phyloP scores from a whole-genome alignment of 2,797 vertebrate species.

The Poecilia wingei region DNA sequence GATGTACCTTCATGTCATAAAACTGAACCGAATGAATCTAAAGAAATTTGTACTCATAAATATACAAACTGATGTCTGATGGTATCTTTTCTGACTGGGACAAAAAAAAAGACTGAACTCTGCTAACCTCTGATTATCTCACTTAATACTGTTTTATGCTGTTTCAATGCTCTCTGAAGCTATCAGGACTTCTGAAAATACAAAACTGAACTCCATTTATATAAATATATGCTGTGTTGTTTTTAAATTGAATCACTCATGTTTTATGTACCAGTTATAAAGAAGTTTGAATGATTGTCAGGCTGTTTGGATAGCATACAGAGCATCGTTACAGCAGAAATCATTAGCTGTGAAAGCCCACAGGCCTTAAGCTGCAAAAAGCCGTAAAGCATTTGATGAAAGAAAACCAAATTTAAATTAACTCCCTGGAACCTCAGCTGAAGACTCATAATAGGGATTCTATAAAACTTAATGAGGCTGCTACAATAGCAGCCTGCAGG shows the following conservation, averaged over 20 bases:
- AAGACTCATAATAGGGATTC: slow-evolving; percentile 62
- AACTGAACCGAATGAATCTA: neutral
- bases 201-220: neutral
- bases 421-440: slow-evolving; percentile 69
- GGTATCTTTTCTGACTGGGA: neutral
- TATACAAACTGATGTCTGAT: neutral
- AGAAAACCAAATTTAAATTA: slow-evolving; percentile 73
- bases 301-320: slow-evolving; percentile 20
- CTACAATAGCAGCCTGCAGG: slow-evolving; percentile 30
- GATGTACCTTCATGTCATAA: neutral
- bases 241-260: neutral
- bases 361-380: slow-evolving; percentile 43
- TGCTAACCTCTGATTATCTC: neutral
- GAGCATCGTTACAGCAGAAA: slow-evolving; percentile 12
- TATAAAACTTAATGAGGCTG: slow-evolving; percentile 73
- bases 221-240: neutral
- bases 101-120: neutral
- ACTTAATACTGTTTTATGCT: neutral
- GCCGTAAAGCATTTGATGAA: slow-evolving; percentile 54
- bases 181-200: neutral
- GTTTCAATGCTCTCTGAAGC: neutral
- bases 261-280: slow-evolving; percentile 2
- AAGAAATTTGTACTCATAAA: neutral
- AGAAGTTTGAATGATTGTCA: slow-evolving; percentile 15
- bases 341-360: slow-evolving; percentile 19